A percentile compares a stretch with the other conserved stretches of the same genome.
phyloP scores from a whole-genome alignment of 2,113 vertebrate genomes.

The Hippocampus guttulatus region DNA sequence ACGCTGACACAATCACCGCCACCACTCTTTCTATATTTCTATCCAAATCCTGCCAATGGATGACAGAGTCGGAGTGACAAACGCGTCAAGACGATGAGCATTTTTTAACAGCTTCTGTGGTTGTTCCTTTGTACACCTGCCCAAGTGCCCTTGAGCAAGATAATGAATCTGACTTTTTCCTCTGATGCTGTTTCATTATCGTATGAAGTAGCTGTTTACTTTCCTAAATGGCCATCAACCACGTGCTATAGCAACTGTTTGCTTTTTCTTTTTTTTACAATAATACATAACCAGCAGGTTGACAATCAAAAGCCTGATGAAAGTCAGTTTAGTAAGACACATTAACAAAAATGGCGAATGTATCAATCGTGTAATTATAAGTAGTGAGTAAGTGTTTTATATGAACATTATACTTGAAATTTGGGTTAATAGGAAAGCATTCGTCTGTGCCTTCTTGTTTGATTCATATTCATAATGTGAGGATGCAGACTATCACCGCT shows the following conservation, averaged over 20 bases:
- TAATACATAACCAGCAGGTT: background rate
- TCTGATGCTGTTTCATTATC: conserved; percentile 9
- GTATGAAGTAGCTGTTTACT: background rate
- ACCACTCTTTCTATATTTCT: conserved; percentile 49
- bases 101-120: background rate
- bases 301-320: background rate
- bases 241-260: background rate
- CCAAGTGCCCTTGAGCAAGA: background rate
- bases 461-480: too few species aligned
- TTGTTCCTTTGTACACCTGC: background rate
- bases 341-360: too few species aligned
- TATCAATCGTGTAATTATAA: too few species aligned
- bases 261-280: background rate
- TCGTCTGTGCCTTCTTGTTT: too few species aligned
- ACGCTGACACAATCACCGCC: conserved; percentile 57
- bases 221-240: background rate
- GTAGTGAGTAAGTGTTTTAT: too few species aligned
- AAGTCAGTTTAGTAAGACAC: background rate
- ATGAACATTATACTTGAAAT: too few species aligned
- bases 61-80: background rate
- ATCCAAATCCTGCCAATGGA: conserved; percentile 38
- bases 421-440: too few species aligned
- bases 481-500: background rate
- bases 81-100: background rate
- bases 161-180: conserved; percentile 12